Conservation (phyloP, 2,888 invertebrate genomes). For the Microplitis deprimator region DNA sequence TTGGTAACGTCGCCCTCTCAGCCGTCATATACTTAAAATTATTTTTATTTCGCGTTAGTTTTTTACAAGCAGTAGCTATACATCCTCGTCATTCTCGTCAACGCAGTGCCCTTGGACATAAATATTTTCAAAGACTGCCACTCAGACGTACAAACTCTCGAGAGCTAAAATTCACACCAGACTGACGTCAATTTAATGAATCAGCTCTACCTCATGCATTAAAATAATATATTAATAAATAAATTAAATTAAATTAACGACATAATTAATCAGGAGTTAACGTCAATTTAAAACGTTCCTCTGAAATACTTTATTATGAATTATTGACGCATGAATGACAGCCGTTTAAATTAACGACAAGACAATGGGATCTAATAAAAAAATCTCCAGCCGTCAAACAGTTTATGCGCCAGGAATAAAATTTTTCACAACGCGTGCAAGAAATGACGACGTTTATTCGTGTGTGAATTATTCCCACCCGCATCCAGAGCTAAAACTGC, state of each 20-base stretch:
- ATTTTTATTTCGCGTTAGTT: background rate
- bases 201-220: conserved; percentile 33
- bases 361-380: too few relatives aligned
- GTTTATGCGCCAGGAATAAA: too few relatives aligned
- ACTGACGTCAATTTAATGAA: conserved; percentile 52
- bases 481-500: background rate
- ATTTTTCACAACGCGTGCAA: conserved; percentile 47
- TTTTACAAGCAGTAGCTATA: background rate
- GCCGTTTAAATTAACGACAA: too few relatives aligned
- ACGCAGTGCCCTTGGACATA: conserved; percentile 12
- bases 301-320: too few relatives aligned
- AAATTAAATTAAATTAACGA: conserved; percentile 1
- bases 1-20: background rate
- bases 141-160: conserved; percentile 54
- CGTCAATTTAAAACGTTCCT: too few relatives aligned
- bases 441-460: conserved; percentile 39
- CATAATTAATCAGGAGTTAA: too few relatives aligned
- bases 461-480: conserved; percentile 43
- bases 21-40: background rate
- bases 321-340: too few relatives aligned
- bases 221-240: conserved; percentile 16
- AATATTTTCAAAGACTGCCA: conserved; percentile 55
- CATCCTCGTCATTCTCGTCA: background rate
- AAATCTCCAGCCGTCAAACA: too few relatives aligned
- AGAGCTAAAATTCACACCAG: conserved; percentile 34